Base-by-base conservation (phyloP, 2,113 vertebrate species). In the Columba livia region DNA sequence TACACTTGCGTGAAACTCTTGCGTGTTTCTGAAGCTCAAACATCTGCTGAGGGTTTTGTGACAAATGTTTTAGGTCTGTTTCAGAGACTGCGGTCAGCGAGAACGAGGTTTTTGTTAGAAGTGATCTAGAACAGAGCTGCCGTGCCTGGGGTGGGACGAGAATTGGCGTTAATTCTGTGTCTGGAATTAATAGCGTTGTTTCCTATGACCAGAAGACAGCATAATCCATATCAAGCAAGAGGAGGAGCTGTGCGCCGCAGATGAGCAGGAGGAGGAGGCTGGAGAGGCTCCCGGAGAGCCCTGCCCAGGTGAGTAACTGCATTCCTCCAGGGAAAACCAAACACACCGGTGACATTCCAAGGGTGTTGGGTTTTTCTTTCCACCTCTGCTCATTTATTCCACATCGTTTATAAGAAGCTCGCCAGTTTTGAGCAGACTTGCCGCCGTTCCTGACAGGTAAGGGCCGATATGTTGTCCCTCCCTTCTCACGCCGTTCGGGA, bases 261-360 rank as follows among this genome's bases (percentile, higher is more conserved):
- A 16, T 38, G 61, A 6, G 70, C 73, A 23, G n/a, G 85, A 83
- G 38, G 50, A 29, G 14, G 87, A 94, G 57, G 57, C 75, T 29
- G 72, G 58, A 71, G 53, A 12, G 50, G 25, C n/a, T n/a, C 32
- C 44, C 6, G 47, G 16, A 1, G 69, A 61, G 69, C 66, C 44
- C 10, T 90, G 79, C 82, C 44, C 34, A 0, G 95, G 97, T 97
- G 94, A 97, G 97, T 94, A 93, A 85, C 88, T n/a, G 24, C 74
- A 10, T 61, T 24, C 61, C 84, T 89, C 0, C 53, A 48, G 80
- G 28, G 28, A 62, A 51, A 60, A 42, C 0, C 0, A 78, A 86
- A 15, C 11, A 26, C 26, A 60, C 53, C n/a, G 15, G 47, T 78
- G 48, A 5, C 54, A 51, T 67, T 85, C 42, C 51, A 77, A 21